Base-by-base conservation (phyloP, 2,888 invertebrate genomes). In the Liodrosophila aerea region DNA sequence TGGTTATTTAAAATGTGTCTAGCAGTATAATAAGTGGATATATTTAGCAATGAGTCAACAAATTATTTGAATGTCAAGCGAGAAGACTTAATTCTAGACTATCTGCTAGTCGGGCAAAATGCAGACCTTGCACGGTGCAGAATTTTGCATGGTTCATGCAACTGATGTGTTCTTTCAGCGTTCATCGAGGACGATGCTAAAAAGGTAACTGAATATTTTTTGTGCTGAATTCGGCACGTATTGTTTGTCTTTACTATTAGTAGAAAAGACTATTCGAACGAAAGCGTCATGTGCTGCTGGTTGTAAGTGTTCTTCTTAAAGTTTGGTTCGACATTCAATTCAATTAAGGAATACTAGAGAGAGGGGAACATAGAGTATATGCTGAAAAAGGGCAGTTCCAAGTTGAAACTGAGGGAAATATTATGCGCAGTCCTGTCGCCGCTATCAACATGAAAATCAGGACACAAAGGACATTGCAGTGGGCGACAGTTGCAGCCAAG, bases 401-500 rank as follows among this genome's bases (percentile, higher is more conserved):
- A 1, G 18, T 11, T 7, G 8, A 34, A 12, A 5, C 11, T 9
- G 22, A 31, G 15, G 7, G 7, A 43, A 46, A 40, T 65, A 51
- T 56, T 60, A 46, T 69, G 50, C 49, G 51, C 34, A 41, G 36
- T 50, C 52, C 18, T 41, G 16, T 5, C 16, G 37, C 53, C 54
- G 43, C 59, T 63, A 61, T 73, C 66, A 46, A 39, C 36, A 44
- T 22, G 40, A 33, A 43, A 43, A 50, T 56, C 39, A 18, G 41
- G 49, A 31, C 29, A 53, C 52, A 50, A 64, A 63, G 62, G 66
- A 73, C 70, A 69, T 16, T 76, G 81, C 77, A 76, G 61, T 59
- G 44, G 68, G 50, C 56, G 78, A 65, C 78, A 81, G 53, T 57
- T 75, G 69, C 72, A 78, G 72, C 69, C 64, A 69, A 69, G 75